Conservation (phyloP, 53 echinoderm and acorn worm species). For the Arbacia lixula region DNA sequence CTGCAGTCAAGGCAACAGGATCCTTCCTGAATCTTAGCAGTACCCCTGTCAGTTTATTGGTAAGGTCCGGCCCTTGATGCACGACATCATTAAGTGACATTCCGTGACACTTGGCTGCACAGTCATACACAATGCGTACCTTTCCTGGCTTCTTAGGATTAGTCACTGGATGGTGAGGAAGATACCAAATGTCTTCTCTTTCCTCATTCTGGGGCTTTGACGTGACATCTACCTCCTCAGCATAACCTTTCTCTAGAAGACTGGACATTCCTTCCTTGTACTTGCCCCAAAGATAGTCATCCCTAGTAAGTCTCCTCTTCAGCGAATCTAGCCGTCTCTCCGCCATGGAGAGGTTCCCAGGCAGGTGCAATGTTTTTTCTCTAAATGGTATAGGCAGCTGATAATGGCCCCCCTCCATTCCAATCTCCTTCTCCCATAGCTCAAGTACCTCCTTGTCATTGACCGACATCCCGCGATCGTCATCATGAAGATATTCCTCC, state of each 20-base stretch:
- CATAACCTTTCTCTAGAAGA: slow-evolving; percentile 4
- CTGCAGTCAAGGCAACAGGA: slow-evolving; percentile 36
- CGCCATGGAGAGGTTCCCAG: background rate
- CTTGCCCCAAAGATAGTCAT: slow-evolving; percentile 19
- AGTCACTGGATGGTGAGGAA: slow-evolving; percentile 8
- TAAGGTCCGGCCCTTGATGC: slow-evolving; percentile 56
- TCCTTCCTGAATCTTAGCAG: slow-evolving; percentile 26
- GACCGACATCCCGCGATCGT: slow-evolving; percentile 18
- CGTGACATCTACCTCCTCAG: background rate
- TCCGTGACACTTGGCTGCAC: background rate
- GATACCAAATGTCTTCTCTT: slow-evolving; percentile 13
- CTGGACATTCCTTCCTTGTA: slow-evolving; percentile 37
- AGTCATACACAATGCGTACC: slow-evolving; percentile 16
- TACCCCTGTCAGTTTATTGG: slow-evolving; percentile 50
- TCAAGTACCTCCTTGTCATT: slow-evolving; percentile 11
- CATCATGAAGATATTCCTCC: slow-evolving; percentile 15
- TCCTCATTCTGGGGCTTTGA: background rate
- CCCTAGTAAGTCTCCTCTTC: slow-evolving; percentile 21
- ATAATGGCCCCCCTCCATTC: too few relatives aligned
- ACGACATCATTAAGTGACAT: slow-evolving; percentile 12
- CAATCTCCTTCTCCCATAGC: slow-evolving; percentile 12
- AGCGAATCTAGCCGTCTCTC: slow-evolving; percentile 23
- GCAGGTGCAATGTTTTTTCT: background rate
- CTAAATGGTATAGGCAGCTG: slow-evolving; percentile 23
- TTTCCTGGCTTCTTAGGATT: slow-evolving; percentile 17